Evolutionary conservation across 2,888 invertebrate species (phyloP), one percentile per base, ranked within the genome.

Genomic region (Anodontia alba): DNA sequence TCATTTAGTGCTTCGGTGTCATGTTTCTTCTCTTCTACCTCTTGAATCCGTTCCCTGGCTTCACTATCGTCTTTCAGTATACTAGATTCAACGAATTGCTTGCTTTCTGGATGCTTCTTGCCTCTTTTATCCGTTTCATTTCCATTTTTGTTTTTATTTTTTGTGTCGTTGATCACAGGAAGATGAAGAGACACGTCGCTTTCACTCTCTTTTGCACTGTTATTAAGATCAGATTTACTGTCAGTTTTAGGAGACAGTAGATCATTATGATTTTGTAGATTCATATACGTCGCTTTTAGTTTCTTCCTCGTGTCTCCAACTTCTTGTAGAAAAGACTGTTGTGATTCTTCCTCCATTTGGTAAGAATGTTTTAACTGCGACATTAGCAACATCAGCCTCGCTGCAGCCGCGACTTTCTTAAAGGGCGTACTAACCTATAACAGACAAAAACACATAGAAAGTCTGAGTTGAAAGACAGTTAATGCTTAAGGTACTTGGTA

Each of bases 291-390:
- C 15, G 73, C 26, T 38, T 68, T 23, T 26, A 78, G 57, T 36
- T 54, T 42, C 38, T 76, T 54, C 54, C 77, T 57, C 26, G 73
- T 76, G 2, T 69, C 38, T 26, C 72, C 72, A n/a, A 76, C 49
- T 72, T 74, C 67, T 69, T 76, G 29, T 8, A 72, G 57, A 67
- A 68, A 78, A 23, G 46, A 72, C 17, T 31, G 42, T 49, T 78
- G 73, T 17, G 33, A 49, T 0, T 33, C n/a, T 54, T 51, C 54
- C 17, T 74, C 78, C 8, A 70, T 74, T 36, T 79, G 70, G n/a
- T 70, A 74, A 20, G 57, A n/a, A n/a, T 79, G 42, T 38, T 46
- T 33, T 12, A 78, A 42, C 36, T 51, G 72, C 3, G 77, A 7
- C 36, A 72, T 72, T 20, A 78, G 70, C 2, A 78, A 20, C 33